Base-by-base conservation (phyloP, 2,797 vertebrate genomes). In the Catostomus latipinnis region DNA sequence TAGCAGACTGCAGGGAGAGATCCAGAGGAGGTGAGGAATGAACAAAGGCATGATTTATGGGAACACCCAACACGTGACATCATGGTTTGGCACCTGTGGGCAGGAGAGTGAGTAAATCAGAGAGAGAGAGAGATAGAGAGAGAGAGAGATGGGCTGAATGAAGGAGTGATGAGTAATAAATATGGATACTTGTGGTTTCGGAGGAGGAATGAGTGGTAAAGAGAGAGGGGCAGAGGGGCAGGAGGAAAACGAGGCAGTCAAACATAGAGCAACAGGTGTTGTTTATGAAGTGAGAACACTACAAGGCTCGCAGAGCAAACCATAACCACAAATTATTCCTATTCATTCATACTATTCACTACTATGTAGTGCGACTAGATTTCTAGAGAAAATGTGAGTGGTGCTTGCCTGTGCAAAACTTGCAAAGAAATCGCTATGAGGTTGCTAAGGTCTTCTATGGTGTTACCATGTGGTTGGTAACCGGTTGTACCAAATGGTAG, bases 21-120 rank as follows among this genome's bases (percentile, higher is more conserved):
- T 82, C 71, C 80, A 86, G 89, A 87, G 84, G 87, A 88, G 84
- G 83, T 78, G 85, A 86, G 89, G 90, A 85, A 84, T 82, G 83
- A 89, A 92, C 86, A 88, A 90, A 83, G 76, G 83, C 82, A 79
- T 90, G 90, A 94, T 94, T 95, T 94, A 94, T 92, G 85, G 88
- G 90, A 92, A 92, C 92, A 93, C 87, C 91, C 91, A 88, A 81
- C 71, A 83, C 85, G 87, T 90, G 90, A 91, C 86, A 88, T 90
- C 86, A 88, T 68, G 34, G 83, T 84, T 88, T 88, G 91, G 91
- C 93, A 95, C 92, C 93, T 93, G 93, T 84, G 10, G 82, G 77
- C 74, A 77, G 48, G 9, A 18, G 87, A 76, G 82, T 85, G 74
- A 72, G 80, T 62, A 66, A 57, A 57, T 66, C 45, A 76, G 63